Conservation (phyloP, 2,113 vertebrate genomes). For the Parus major region DNA sequence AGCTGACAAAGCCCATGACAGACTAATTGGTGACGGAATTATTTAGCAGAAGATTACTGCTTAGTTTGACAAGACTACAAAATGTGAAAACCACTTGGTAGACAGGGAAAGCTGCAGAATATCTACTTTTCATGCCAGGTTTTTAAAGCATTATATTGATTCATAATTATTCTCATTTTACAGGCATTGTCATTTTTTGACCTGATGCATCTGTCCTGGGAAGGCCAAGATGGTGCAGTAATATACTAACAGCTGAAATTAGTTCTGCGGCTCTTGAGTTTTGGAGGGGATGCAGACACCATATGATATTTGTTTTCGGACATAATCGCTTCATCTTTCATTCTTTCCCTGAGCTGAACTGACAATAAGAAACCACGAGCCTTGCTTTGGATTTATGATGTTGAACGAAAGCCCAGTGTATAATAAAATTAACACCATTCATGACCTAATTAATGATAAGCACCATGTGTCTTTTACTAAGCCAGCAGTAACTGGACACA, state of each 20-base stretch:
- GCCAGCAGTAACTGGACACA: background rate
- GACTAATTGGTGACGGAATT: constrained; percentile 13
- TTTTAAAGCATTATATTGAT: background rate
- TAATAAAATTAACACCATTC: background rate
- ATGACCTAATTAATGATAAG: background rate
- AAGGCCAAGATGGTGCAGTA: background rate
- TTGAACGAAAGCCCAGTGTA: background rate
- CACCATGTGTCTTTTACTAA: background rate
- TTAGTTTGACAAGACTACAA: background rate
- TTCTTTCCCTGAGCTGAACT: background rate
- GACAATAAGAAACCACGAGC: background rate
- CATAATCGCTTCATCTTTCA: background rate
- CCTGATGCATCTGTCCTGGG: background rate
- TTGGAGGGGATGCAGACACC: background rate
- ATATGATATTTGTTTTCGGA: background rate
- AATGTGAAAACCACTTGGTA: background rate
- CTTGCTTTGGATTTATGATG: background rate
- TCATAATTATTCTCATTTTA: background rate
- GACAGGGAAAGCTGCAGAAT: background rate
- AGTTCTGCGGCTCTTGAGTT: background rate
- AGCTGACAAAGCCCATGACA: constrained; percentile 13
- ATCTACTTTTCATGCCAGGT: background rate
- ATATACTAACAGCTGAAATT: background rate
- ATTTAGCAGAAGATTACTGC: background rate
- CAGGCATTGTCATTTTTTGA: background rate